Conservation (phyloP, 2,888 invertebrate species). For the Zele albiditarsus region DNA sequence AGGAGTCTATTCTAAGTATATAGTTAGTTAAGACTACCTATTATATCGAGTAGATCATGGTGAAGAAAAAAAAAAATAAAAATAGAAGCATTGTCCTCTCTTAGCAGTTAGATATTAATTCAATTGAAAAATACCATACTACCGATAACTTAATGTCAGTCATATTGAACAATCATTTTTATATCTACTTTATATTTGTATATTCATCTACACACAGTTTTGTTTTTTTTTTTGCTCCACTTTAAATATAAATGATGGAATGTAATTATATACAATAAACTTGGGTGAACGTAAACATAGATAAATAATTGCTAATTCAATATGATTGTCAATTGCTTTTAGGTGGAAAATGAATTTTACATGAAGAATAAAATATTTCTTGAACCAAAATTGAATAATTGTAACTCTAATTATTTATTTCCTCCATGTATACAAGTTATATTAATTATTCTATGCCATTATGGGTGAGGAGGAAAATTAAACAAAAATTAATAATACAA, state of each 20-base stretch:
- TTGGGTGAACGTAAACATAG: too few species aligned
- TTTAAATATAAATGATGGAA: not conserved
- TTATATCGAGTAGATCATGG: slow-evolving; percentile 54
- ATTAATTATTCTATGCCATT: too few species aligned
- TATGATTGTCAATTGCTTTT: too few species aligned
- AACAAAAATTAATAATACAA: too few species aligned
- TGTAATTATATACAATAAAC: slow-evolving; percentile 2
- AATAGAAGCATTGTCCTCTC: slow-evolving; percentile 44
- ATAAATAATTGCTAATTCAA: too few species aligned
- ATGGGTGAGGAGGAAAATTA: too few species aligned
- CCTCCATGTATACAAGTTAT: too few species aligned
- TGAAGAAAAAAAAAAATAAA: slow-evolving; percentile 19
- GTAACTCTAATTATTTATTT: too few species aligned
- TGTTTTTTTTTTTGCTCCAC: not conserved
- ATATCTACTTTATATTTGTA: not conserved
- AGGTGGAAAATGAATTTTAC: too few species aligned
- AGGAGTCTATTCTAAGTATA: slow-evolving; percentile 51
- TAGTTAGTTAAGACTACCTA: slow-evolving; percentile 64
- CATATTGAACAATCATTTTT: not conserved
- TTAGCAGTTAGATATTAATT: slow-evolving; percentile 66
- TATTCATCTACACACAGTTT: not conserved
- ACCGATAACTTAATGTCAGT: not conserved
- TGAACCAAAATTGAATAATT: too few species aligned
- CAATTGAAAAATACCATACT: slow-evolving; percentile 23
- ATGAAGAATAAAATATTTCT: too few species aligned